Conservation (phyloP, 2,113 vertebrate genomes). For the Odocoileus hemionus region DNA sequence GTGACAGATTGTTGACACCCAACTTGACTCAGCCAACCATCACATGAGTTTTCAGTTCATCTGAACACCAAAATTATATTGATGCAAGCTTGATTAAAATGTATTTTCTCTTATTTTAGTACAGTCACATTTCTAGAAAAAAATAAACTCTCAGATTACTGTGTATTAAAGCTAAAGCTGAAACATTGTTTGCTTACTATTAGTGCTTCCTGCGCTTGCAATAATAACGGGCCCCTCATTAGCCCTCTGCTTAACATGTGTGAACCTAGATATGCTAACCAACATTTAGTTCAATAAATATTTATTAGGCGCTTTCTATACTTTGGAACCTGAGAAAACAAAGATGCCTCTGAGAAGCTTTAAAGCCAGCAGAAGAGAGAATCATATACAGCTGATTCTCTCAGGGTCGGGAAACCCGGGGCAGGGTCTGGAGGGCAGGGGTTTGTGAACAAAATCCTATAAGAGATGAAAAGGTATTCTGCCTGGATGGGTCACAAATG, state of each 20-base stretch:
- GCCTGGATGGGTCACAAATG: not conserved
- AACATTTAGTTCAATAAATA: not conserved
- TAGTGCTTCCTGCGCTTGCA: not conserved
- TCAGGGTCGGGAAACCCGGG: no score
- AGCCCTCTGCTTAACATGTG: not conserved
- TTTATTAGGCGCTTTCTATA: not conserved
- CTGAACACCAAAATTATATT: conserved; percentile 42
- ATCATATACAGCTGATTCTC: not conserved
- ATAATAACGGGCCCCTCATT: not conserved
- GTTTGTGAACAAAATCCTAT: not conserved
- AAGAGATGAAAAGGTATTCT: not conserved
- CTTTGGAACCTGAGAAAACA: not conserved
- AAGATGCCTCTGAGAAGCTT: not conserved
- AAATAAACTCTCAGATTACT: not conserved
- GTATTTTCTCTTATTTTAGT: conserved; percentile 45
- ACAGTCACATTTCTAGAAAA: conserved; percentile 19
- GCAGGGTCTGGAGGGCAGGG: no score
- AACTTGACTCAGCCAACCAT: conserved; percentile 50
- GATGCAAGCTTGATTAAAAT: conserved; percentile 28
- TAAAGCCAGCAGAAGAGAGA: not conserved
- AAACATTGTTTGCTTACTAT: not conserved
- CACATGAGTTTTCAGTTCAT: conserved; percentile 30
- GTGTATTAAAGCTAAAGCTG: not conserved
- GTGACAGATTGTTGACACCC: conserved; percentile 52
- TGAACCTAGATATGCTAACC: not conserved